phyloP scores from a whole-genome alignment of 2,113 vertebrate species.

The Cariama cristata region DNA sequence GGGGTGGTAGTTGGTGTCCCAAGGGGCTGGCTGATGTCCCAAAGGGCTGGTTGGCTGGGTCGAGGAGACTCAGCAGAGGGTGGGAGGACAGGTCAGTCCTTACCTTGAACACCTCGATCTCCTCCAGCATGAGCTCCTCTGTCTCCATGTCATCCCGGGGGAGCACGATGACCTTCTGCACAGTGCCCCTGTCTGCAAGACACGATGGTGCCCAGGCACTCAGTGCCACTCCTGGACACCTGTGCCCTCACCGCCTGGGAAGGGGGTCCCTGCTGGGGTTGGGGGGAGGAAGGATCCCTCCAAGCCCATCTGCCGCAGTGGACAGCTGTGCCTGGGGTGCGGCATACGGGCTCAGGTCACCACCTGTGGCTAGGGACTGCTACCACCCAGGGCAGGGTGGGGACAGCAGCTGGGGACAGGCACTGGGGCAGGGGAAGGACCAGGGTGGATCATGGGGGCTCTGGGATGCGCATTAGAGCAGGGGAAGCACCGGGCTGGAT shows the following conservation, averaged over 20 bases:
- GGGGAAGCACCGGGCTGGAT: neutral
- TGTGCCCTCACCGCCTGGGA: neutral
- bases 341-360: neutral
- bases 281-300: neutral
- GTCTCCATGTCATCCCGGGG: conserved; percentile 95
- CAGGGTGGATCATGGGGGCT: neutral
- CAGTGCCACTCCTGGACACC: conserved; percentile 35
- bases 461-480: neutral
- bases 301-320: neutral
- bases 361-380: neutral
- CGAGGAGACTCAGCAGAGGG: neutral
- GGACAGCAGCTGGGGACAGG: neutral
- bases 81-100: neutral
- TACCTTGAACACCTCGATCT: conserved; percentile 97
- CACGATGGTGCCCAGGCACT: neutral
- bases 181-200: conserved; percentile 90
- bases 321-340: neutral
- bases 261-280: neutral
- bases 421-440: neutral
- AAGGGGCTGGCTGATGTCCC: neutral
- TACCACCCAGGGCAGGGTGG: neutral
- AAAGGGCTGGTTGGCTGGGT: neutral
- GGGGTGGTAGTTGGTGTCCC: neutral
- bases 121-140: conserved; percentile 96
- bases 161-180: conserved; percentile 97